Conservation (phyloP, 2,888 invertebrate genomes). For the Amphipoea lucens region DNA sequence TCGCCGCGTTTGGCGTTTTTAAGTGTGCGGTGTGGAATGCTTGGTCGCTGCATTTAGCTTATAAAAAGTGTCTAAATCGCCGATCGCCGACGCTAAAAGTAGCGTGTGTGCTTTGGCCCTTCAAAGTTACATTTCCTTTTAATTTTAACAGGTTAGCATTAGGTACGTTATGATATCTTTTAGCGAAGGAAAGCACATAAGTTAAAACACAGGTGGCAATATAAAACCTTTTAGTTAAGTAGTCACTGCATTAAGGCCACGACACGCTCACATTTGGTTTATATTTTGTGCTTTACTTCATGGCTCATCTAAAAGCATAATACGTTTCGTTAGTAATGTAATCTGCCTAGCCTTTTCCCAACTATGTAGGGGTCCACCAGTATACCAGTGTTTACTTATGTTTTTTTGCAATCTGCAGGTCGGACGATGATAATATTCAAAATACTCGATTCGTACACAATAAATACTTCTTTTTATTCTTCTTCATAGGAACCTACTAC, state of each 20-base stretch:
- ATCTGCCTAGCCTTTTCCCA: too few relatives aligned
- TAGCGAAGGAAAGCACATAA: slow-evolving; percentile 23
- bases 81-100: too few relatives aligned
- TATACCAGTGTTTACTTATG: too few relatives aligned
- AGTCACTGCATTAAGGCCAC: not conserved
- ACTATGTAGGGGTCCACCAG: too few relatives aligned
- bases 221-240: slow-evolving; percentile 51
- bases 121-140: slow-evolving; percentile 7
- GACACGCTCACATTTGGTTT: not conserved
- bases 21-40: too few relatives aligned
- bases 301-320: not conserved
- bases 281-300: not conserved
- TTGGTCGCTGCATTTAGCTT: too few relatives aligned
- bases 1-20: too few relatives aligned
- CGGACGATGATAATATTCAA: not conserved
- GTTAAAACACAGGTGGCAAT: slow-evolving; percentile 13
- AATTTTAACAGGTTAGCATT: not conserved
- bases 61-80: too few relatives aligned
- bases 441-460: not conserved
- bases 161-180: not conserved
- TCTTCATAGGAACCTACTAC: not conserved
- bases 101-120: too few relatives aligned
- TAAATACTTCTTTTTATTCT: not conserved
- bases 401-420: too few relatives aligned
- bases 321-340: not conserved